Evolutionary conservation across 1,140 invertebrate species (phyloP).

Genomic region (Ruditapes philippinarum): DNA sequence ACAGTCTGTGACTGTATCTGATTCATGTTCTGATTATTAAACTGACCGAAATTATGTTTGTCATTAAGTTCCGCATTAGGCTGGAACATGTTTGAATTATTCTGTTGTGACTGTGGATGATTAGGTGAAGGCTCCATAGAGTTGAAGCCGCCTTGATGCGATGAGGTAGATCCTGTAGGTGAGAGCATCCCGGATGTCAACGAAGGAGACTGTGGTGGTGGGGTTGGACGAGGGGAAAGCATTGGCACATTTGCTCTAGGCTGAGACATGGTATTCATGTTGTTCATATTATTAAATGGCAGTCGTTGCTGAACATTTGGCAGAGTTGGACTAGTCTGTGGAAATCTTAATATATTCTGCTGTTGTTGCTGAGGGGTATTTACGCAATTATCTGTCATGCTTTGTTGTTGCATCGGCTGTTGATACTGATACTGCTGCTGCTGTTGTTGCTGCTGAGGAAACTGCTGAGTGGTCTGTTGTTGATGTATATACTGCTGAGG

Average conservation of each 20-base stretch:
- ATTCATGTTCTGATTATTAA: constrained; percentile 2
- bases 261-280: constrained; percentile 49
- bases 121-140: constrained; percentile 93
- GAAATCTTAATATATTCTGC: constrained; percentile 24
- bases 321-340: constrained; percentile 37
- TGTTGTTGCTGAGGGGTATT: constrained; percentile 61
- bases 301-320: constrained; percentile 52
- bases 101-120: not conserved
- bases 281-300: constrained; percentile 52
- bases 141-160: constrained; percentile 80
- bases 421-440: constrained; percentile 43
- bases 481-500: constrained; percentile 75
- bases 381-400: constrained; percentile 74
- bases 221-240: constrained; percentile 88
- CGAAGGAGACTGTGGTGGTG: constrained; percentile 75
- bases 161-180: constrained; percentile 61
- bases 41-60: constrained; percentile 34
- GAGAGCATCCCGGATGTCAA: constrained; percentile 86
- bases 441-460: constrained; percentile 58
- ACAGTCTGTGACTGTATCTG: not conserved
- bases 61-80: not conserved
- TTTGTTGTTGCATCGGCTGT: constrained; percentile 51
- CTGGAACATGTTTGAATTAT: not conserved
- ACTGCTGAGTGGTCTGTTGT: constrained; percentile 53
- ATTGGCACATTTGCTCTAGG: constrained; percentile 73